Conservation (phyloP, 2,113 vertebrate species). For the Mastomys natalensis region DNA sequence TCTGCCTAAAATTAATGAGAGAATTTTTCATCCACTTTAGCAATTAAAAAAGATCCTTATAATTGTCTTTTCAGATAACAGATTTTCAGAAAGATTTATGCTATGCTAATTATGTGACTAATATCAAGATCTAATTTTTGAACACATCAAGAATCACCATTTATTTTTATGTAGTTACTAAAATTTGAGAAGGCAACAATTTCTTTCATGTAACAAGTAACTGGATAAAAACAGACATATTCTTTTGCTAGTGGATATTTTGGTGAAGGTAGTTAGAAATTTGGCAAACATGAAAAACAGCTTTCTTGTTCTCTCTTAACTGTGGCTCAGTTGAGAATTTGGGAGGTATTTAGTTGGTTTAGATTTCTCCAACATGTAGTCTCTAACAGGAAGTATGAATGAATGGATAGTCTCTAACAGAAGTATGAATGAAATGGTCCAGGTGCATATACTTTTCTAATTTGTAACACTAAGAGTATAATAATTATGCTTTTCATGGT, state of each 20-base stretch:
- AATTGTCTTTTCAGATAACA: background rate
- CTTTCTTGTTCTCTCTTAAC: background rate
- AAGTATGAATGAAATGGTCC: background rate
- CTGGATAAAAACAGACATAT: background rate
- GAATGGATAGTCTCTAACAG: too few relatives aligned
- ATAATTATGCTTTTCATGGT: background rate
- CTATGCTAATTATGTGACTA: background rate
- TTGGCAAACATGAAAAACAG: background rate
- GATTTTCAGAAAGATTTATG: slow-evolving; percentile 5
- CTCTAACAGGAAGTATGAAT: background rate
- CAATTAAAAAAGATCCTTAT: background rate
- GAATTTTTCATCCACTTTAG: background rate
- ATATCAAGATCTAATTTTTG: slow-evolving; percentile 25
- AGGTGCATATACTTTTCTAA: background rate
- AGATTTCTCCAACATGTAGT: background rate
- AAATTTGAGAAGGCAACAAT: background rate
- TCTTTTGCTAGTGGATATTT: background rate
- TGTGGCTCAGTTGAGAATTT: background rate
- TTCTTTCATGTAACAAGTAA: background rate
- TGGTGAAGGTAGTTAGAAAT: background rate
- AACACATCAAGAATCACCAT: background rate
- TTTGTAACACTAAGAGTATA: background rate
- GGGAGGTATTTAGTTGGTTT: background rate
- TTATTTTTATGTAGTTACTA: background rate
- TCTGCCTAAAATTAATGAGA: slow-evolving; percentile 10